phyloP scores from a whole-genome alignment of 2,888 invertebrate genomes.

The Nomada goodeniana region DNA sequence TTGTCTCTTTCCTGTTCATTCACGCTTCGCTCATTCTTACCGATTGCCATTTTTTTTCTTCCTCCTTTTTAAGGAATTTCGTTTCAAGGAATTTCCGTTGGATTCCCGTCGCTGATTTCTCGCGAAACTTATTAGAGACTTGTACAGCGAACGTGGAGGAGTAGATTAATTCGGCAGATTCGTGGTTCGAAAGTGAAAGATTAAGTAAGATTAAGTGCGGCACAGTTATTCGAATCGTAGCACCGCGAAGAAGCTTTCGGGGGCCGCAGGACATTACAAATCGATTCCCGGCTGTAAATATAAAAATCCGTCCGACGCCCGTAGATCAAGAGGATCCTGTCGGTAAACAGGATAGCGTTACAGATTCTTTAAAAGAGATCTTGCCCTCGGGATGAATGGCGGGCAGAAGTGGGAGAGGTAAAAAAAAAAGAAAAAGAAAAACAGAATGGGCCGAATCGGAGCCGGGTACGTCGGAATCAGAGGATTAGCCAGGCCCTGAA shows the following conservation, averaged over 20 bases:
- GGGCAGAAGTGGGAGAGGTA: constrained; percentile 34
- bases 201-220: neutral
- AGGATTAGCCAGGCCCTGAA: constrained; percentile 79
- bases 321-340: constrained; percentile 66
- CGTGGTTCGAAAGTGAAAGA: neutral
- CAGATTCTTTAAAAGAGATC: constrained; percentile 77
- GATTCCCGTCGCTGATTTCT: neutral
- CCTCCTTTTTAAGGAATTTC: neutral
- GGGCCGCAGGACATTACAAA: constrained; percentile 22
- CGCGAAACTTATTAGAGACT: neutral
- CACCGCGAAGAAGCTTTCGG: neutral
- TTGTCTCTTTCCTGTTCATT: constrained; percentile 40
- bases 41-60: neutral
- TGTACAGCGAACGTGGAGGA: too few species aligned
- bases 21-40: constrained; percentile 27
- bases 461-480: constrained; percentile 78
- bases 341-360: constrained; percentile 81
- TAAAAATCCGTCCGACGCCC: constrained; percentile 21
- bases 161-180: neutral
- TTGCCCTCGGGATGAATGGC: constrained; percentile 71
- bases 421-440: constrained; percentile 9
- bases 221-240: neutral
- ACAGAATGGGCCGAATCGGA: constrained; percentile 69
- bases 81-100: neutral
- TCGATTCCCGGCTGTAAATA: constrained; percentile 34